phyloP scores from a whole-genome alignment of 1,140 invertebrate species.

The Calycopis cecrops region DNA sequence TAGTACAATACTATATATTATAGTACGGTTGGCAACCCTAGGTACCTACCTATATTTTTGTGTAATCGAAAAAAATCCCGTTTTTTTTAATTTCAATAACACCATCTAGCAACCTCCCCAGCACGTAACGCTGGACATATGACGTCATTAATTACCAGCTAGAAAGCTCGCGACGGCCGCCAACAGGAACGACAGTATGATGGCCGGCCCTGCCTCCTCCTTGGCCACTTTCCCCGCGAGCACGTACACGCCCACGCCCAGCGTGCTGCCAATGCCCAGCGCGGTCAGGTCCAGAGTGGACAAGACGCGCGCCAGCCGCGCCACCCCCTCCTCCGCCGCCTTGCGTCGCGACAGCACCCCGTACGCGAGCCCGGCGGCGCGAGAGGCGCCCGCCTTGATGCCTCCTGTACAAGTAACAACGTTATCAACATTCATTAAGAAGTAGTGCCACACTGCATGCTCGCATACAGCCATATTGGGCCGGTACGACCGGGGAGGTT shows the following conservation, averaged over 20 bases:
- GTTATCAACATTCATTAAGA: too few species aligned
- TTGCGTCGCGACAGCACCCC: constrained; percentile 74
- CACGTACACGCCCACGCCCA: constrained; percentile 93
- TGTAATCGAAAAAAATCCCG: too few species aligned
- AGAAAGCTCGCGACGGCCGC: constrained; percentile 90
- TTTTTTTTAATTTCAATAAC: too few species aligned
- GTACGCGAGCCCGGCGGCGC: constrained; percentile 45
- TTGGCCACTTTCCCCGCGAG: constrained; percentile 90
- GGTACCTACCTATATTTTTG: too few species aligned
- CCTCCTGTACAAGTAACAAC: constrained; percentile 42
- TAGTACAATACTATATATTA: too few species aligned
- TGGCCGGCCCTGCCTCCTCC: constrained; percentile 86
- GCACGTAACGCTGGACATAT: too few species aligned
- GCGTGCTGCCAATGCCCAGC: constrained; percentile 88
- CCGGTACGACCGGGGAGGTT: too few species aligned
- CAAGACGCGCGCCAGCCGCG: constrained; percentile 80
- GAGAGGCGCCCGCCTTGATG: constrained; percentile 46
- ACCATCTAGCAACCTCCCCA: too few species aligned
- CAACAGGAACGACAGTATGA: constrained; percentile 88
- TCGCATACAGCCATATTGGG: too few species aligned
- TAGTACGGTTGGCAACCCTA: too few species aligned
- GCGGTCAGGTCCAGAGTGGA: constrained; percentile 85
- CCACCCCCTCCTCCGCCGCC: constrained; percentile 61
- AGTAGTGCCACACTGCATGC: too few species aligned
- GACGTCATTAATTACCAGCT: constrained; percentile 77